Base-by-base conservation (phyloP, 2,888 invertebrate genomes). In the Tribolium freemani region DNA sequence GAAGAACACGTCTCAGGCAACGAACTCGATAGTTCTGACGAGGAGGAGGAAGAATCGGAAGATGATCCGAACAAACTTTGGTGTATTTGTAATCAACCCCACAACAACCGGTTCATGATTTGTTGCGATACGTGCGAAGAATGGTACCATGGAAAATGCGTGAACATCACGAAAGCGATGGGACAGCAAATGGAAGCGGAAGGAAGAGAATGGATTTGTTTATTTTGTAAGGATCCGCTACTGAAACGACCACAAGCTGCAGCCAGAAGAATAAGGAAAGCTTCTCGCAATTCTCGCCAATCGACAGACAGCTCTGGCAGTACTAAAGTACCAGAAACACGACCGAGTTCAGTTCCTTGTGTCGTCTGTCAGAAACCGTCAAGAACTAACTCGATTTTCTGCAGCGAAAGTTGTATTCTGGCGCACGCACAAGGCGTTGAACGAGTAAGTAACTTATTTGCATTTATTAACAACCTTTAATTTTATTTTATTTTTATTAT, bases 91-190 rank as follows among this genome's bases (percentile, higher is more conserved):
- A 93, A 93, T 79, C 95, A 96, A 83, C 98, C 98, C 0, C 97
- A 97, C 85, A 96, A 97, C 82, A 96, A 97, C 86, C 89, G 97
- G 64, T 98, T 98, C 84, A 98, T 98, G 98, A 98, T 98, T 81
- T 96, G 96, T 85, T 98, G 98, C 86, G 98, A 98, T 86, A 90
- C 91, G 9, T 98, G 98, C 85, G 95, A 96, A 84, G 97, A 98
- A 84, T 98, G 98, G 98, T 98, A 96, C 85, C 98, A 98, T 84
- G 98, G 98, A n/a, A 95, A 94, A 83, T 98, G 98, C 87, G 97
- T 98, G 9, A 95, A 95, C 80, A 94, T 98, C 50, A 96, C 96
- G 13, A 93, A 96, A 88, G 91, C 93, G 0, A 94, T 95, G 93
- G 96, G 96, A 66, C 92, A 94, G 81, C 94, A 95, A 87, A 96